phyloP scores from a whole-genome alignment of 2,113 vertebrate genomes.

The Gopherus evgoodei region DNA sequence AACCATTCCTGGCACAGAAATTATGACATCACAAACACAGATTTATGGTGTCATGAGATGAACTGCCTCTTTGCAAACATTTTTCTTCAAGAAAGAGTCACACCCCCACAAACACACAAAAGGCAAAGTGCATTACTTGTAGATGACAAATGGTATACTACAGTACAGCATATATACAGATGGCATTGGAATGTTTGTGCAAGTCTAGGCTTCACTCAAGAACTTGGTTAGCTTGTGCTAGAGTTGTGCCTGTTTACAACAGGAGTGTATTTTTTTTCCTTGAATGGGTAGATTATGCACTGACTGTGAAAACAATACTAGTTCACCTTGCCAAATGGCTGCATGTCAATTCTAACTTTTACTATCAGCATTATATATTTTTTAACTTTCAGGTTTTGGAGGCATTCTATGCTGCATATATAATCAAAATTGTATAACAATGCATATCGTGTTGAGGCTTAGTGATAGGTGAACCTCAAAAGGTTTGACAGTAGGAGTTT shows the following conservation, averaged over 20 bases:
- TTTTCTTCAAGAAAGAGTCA: slow-evolving; percentile 46
- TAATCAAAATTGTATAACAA: background rate
- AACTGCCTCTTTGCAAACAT: slow-evolving; percentile 17
- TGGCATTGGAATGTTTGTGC: background rate
- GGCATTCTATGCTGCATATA: accelerated
- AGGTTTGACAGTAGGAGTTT: background rate
- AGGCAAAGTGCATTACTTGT: background rate
- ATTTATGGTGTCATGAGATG: slow-evolving; percentile 31
- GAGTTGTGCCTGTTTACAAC: background rate
- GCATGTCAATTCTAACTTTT: accelerated
- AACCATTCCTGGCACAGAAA: background rate
- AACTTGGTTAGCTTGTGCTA: background rate
- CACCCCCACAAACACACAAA: background rate
- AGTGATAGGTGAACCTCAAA: background rate
- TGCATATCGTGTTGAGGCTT: background rate
- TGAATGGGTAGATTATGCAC: background rate
- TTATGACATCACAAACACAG: slow-evolving; percentile 12
- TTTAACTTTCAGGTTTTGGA: background rate
- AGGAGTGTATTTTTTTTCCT: background rate
- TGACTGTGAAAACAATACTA: background rate
- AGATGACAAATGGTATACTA: background rate
- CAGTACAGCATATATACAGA: background rate
- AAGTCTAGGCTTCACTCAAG: background rate
- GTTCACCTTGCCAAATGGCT: background rate
- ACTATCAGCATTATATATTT: background rate